Percentiles rank a stretch among this genome's conserved stretches.
phyloP scores from a whole-genome alignment of 1,140 invertebrate genomes.

The Eurytemora carolleeae region DNA sequence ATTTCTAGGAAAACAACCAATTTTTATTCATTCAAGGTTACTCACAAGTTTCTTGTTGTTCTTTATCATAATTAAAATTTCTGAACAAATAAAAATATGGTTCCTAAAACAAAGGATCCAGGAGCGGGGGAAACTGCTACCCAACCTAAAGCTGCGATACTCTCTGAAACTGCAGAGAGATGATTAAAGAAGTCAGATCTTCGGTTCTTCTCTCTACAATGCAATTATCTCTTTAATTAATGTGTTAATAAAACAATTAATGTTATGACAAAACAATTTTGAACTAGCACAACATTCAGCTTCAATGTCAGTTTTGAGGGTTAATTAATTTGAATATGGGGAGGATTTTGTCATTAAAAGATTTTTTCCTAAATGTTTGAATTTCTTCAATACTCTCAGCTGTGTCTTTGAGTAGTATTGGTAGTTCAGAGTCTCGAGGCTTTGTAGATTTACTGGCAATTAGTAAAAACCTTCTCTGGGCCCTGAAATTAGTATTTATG shows the following conservation, averaged over 20 bases:
- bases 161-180: conserved; percentile 81
- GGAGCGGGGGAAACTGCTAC: conserved; percentile 37
- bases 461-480: not conserved
- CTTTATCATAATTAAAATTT: not conserved
- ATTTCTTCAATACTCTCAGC: not conserved
- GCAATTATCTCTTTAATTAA: conserved; percentile 58
- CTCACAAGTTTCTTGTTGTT: not conserved
- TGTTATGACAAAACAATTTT: too few species aligned
- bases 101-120: not conserved
- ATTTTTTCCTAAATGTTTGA: not conserved
- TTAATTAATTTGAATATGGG: too few species aligned
- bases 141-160: conserved; percentile 88
- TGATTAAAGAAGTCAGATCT: conserved; percentile 75
- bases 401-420: not conserved
- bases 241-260: conserved; percentile 62
- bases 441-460: not conserved
- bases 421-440: not conserved
- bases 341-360: too few species aligned
- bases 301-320: too few species aligned
- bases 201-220: conserved; percentile 69
- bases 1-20: conserved; percentile 71
- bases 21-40: not conserved
- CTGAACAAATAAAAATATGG: not conserved
- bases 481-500: too few species aligned
- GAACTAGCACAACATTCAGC: too few species aligned